Evolutionary conservation across 2,113 vertebrate species (phyloP).

Genomic region (Corythornis vintsioides): DNA sequence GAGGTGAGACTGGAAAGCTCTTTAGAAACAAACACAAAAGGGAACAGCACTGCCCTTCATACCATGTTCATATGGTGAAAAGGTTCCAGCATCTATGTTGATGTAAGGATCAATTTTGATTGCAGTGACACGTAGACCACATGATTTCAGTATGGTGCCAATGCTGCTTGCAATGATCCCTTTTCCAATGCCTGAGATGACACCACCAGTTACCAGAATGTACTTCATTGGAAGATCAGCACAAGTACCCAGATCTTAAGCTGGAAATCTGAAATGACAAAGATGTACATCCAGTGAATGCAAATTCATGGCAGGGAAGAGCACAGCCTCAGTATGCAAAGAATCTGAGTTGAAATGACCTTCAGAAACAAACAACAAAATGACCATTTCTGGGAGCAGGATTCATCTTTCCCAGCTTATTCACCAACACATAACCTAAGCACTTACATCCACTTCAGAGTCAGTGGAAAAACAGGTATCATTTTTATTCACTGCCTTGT

Average conservation of each 20-base stretch:
- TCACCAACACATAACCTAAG: not conserved
- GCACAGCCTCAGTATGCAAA: not conserved
- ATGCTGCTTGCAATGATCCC: constrained; percentile 84
- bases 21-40: not conserved
- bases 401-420: not conserved
- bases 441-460: not conserved
- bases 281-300: not conserved
- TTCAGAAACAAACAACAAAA: not conserved
- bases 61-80: constrained; percentile 84
- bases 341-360: not conserved
- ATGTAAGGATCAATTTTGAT: constrained; percentile 85
- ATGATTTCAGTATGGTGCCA: constrained; percentile 80
- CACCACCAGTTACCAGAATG: constrained; percentile 81
- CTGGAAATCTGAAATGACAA: constrained; percentile 48
- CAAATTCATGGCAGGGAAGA: not conserved
- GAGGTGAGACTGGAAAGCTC: not conserved
- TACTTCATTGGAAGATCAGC: constrained; percentile 78
- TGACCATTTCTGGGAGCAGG: not conserved
- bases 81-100: constrained; percentile 82
- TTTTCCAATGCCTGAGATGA: constrained; percentile 84
- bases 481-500: not conserved
- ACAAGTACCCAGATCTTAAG: not conserved
- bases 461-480: not conserved
- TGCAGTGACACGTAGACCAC: constrained; percentile 80
- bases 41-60: not conserved